Percentiles rank a stretch among this genome's conserved stretches.
Conservation (phyloP, 2,888 invertebrate species). For the Desoria tigrina region DNA sequence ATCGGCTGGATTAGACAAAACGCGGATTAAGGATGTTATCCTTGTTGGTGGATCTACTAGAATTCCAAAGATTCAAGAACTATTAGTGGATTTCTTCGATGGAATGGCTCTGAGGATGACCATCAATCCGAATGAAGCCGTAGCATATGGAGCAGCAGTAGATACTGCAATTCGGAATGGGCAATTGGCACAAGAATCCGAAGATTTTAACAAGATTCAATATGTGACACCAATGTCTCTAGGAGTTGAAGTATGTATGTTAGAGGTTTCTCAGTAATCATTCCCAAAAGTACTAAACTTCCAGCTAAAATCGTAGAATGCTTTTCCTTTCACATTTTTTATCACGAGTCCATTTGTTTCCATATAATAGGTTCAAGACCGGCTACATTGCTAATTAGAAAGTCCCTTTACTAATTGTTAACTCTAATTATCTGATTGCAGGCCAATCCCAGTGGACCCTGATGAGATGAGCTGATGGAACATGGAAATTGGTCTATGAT, state of each 20-base stretch:
- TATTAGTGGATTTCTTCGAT: constrained; percentile 74
- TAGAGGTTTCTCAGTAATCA: constrained; percentile 29
- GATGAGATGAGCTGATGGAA: not conserved
- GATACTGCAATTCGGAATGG: constrained; percentile 68
- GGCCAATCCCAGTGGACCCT: constrained; percentile 9
- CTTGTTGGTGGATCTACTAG: constrained; percentile 79
- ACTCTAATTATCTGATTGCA: not conserved
- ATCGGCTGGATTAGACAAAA: constrained; percentile 16
- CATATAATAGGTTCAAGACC: no score
- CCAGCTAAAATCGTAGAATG: constrained; percentile 31
- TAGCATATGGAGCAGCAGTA: constrained; percentile 75
- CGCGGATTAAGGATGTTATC: constrained; percentile 64
- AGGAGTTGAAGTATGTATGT: constrained; percentile 35
- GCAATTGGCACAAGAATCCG: constrained; percentile 17
- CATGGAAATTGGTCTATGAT: no score
- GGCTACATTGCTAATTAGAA: no score
- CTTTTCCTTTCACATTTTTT: no score
- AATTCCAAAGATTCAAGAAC: constrained; percentile 74
- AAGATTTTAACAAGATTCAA: constrained; percentile 31
- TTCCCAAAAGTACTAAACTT: constrained; percentile 30
- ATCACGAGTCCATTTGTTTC: no score
- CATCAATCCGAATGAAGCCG: constrained; percentile 79
- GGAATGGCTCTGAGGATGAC: constrained; percentile 72
- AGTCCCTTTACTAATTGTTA: not conserved
- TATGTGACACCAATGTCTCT: constrained; percentile 39